Percentiles rank a stretch among this genome's conserved stretches.
Conservation (phyloP, 1,140 invertebrate species). For the Sycobia sp. region DNA sequence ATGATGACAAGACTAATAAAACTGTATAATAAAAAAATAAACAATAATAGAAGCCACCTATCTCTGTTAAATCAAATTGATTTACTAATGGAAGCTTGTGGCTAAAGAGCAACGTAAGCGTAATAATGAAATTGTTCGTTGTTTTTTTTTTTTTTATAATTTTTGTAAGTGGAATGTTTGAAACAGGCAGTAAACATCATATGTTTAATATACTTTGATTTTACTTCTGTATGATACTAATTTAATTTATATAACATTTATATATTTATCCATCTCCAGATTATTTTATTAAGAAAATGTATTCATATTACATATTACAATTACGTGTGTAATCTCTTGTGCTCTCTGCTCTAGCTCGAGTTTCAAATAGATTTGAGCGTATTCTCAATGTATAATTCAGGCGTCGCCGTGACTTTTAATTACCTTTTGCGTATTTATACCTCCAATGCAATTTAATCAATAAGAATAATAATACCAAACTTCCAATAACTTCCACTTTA, state of each 20-base stretch:
- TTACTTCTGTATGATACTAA: slow-evolving; percentile 1
- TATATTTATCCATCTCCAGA: slow-evolving; percentile 2
- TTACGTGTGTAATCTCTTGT: slow-evolving; percentile 2
- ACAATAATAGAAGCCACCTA: slow-evolving; percentile 16
- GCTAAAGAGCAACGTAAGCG: slow-evolving; percentile 22
- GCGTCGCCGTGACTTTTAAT: background rate
- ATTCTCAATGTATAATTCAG: slow-evolving; percentile 20
- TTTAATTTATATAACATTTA: slow-evolving; percentile 17
- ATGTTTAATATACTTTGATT: slow-evolving; percentile 9
- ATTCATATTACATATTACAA: slow-evolving; percentile 7
- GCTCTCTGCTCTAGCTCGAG: slow-evolving; percentile 27
- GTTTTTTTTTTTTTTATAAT: slow-evolving; percentile 6
- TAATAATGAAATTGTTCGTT: slow-evolving; percentile 23
- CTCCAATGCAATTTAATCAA: background rate
- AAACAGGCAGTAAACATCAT: slow-evolving; percentile 18
- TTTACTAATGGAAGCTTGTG: slow-evolving; percentile 28
- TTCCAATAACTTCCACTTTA: slow-evolving; percentile 23
- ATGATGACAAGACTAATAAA: too few species aligned
- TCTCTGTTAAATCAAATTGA: slow-evolving; percentile 13
- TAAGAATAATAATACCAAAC: slow-evolving; percentile 5
- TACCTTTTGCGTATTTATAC: background rate
- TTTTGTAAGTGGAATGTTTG: slow-evolving; percentile 9
- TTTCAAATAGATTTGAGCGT: slow-evolving; percentile 27
- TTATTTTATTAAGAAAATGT: slow-evolving; percentile 4
- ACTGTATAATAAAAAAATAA: too few species aligned